These are phyloP conservation scores for Chunga burmeisteri DNA, from an alignment of 2,113 vertebrate species.

Conservation along the genomic window DNA sequence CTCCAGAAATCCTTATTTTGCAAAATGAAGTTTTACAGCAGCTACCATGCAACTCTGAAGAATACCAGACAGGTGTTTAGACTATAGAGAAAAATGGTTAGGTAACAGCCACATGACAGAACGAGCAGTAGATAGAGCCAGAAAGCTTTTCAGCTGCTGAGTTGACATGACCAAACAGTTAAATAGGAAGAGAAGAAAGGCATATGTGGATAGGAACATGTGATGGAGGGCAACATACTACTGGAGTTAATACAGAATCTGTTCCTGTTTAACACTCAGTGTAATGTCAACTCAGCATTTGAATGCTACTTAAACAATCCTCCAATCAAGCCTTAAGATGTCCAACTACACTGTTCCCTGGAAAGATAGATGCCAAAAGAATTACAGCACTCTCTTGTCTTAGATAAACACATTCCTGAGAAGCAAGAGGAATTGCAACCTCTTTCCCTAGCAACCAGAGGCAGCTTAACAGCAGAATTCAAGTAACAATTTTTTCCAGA, in stretches of 20 bases:
- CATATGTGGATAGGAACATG: neutral
- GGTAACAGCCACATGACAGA: neutral
- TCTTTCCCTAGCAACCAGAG: neutral
- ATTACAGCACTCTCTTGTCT: neutral
- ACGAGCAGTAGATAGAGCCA: neutral
- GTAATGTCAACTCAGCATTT: neutral
- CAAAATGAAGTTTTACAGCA: neutral
- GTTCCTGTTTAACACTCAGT: neutral
- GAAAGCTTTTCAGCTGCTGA: neutral
- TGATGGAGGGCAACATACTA: neutral
- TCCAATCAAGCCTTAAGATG: neutral
- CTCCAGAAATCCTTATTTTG: neutral
- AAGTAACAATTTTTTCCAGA: neutral
- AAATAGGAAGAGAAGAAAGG: neutral
- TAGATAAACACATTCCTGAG: neutral
- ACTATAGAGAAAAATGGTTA: neutral
- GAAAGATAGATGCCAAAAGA: neutral
- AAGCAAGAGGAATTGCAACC: neutral
- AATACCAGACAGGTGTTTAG: neutral
- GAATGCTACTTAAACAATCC: neutral
- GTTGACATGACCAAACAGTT: neutral
- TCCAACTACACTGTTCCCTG: neutral
- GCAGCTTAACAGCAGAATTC: neutral
- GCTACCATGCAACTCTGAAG: neutral
- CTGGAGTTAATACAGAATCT: neutral